A percentile compares a stretch with the other conserved stretches of the same genome.
phyloP scores from a whole-genome alignment of 2,797 vertebrate genomes.

The Sylvia borin region DNA sequence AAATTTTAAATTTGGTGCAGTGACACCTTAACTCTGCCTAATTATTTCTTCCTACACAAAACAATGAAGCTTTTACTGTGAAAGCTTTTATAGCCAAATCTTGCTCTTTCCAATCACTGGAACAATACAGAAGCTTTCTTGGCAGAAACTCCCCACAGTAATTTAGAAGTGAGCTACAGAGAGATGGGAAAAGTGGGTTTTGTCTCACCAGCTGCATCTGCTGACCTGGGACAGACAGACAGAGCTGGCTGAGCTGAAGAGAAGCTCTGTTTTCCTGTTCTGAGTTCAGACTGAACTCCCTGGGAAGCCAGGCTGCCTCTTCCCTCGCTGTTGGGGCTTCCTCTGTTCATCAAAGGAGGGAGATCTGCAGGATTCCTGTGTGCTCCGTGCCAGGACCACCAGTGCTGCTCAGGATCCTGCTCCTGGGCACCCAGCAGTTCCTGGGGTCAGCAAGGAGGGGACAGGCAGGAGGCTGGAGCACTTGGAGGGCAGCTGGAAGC shows the following conservation, averaged over 20 bases:
- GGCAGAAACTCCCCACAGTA: background rate
- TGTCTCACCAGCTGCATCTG: background rate
- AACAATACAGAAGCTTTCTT: background rate
- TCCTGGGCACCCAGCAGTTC: background rate
- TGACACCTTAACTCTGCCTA: background rate
- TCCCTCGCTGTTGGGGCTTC: background rate
- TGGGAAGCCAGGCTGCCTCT: background rate
- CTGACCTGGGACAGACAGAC: background rate
- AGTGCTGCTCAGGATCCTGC: background rate
- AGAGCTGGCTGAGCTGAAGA: background rate
- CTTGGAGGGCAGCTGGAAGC: background rate
- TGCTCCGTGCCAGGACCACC: background rate
- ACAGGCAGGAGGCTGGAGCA: background rate
- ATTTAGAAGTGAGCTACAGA: background rate
- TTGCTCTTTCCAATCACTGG: background rate
- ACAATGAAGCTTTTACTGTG: background rate
- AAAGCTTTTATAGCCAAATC: background rate
- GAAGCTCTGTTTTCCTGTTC: background rate
- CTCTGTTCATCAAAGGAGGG: background rate
- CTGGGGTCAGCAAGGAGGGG: background rate
- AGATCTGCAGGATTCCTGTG: background rate
- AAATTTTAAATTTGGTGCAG: background rate
- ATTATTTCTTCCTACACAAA: background rate
- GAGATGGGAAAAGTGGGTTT: background rate
- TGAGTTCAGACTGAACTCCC: background rate